These are phyloP conservation scores for Ostrea denselamellosa DNA, from an alignment of 1,140 invertebrate genomes.

Conservation along the genomic window DNA sequence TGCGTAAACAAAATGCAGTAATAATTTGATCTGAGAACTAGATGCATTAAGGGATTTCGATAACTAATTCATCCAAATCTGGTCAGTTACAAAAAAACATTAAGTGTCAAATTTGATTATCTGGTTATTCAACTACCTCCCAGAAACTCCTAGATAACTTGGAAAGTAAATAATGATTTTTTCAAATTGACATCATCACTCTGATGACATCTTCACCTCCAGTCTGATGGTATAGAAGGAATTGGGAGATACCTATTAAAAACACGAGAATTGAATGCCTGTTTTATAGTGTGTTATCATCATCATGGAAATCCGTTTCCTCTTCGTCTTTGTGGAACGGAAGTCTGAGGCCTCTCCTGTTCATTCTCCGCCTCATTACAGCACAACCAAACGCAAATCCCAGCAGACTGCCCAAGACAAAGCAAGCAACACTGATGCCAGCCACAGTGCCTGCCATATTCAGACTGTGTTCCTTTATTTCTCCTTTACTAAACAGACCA, in stretches of 20 bases:
- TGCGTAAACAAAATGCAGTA: neutral
- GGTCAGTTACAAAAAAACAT: no score
- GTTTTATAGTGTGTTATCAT: constrained; percentile 50
- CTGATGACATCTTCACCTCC: neutral
- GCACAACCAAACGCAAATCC: constrained; percentile 62
- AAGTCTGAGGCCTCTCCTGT: constrained; percentile 42
- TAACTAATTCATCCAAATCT: no score
- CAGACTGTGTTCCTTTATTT: neutral
- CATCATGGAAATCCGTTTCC: constrained; percentile 60
- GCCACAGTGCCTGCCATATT: constrained; percentile 49
- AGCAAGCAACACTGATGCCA: constrained; percentile 61
- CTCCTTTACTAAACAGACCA: constrained; percentile 39
- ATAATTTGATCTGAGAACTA: neutral
- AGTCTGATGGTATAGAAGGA: neutral
- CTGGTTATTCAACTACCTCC: no score
- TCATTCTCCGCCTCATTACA: constrained; percentile 43
- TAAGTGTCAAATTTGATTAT: no score
- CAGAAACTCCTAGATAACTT: no score
- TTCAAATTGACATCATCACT: neutral
- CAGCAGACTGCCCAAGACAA: constrained; percentile 62
- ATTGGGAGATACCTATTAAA: neutral
- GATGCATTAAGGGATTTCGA: no score
- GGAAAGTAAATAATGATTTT: no score
- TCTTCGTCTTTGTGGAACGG: constrained; percentile 61
- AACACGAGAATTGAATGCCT: neutral